Evolutionary conservation across 2,797 vertebrate genomes (phyloP).

Genomic region (Gallinago nigripennis): DNA sequence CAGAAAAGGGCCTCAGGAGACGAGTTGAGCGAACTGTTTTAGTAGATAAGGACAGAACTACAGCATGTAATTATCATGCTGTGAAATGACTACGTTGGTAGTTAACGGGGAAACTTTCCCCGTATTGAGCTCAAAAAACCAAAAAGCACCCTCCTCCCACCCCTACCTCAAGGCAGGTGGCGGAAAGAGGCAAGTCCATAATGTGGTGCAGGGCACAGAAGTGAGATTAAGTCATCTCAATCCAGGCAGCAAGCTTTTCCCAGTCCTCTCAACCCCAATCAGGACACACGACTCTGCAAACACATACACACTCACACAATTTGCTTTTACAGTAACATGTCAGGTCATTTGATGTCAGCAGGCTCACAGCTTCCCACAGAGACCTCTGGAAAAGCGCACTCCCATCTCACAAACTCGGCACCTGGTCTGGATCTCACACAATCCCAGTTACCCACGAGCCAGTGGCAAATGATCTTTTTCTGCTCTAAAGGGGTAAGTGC

Average conservation of each 20-base stretch:
- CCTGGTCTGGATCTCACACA: neutral
- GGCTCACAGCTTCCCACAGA: neutral
- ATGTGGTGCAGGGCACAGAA: neutral
- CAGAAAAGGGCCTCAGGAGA: neutral
- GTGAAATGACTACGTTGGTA: neutral
- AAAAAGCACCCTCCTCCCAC: neutral
- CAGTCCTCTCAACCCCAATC: neutral
- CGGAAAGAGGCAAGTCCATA: neutral
- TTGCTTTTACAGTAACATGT: neutral
- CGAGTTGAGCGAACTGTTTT: neutral
- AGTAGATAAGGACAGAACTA: neutral
- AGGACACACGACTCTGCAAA: neutral
- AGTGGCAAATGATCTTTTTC: neutral
- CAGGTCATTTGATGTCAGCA: slow-evolving; percentile 18
- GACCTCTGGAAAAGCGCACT: neutral
- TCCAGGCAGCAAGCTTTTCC: slow-evolving; percentile 13
- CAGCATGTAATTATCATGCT: neutral
- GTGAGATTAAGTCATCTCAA: neutral
- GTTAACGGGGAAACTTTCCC: neutral
- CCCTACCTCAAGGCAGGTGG: neutral
- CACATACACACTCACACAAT: neutral
- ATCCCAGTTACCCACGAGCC: neutral
- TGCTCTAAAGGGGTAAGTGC: neutral
- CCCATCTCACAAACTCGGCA: neutral
- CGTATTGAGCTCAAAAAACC: neutral